These are phyloP conservation scores for Carcinoscorpius rotundicauda DNA, from an alignment of 1,140 invertebrate genomes.

Conservation along the genomic window DNA sequence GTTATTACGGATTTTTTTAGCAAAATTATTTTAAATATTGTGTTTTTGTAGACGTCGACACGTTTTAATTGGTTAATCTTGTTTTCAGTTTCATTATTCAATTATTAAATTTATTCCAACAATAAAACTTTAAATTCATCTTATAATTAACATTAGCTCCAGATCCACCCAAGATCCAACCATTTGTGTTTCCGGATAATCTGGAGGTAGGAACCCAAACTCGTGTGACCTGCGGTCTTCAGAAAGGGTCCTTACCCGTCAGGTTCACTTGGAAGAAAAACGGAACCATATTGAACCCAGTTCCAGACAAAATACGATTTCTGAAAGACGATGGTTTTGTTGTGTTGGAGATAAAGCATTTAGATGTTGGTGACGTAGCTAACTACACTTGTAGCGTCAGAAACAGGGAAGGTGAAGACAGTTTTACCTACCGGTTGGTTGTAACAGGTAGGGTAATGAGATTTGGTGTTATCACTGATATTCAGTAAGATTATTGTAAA, in stretches of 20 bases:
- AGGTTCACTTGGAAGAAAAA: conserved; percentile 17
- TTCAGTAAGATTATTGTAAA: no score
- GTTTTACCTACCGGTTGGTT: neutral
- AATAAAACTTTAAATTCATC: neutral
- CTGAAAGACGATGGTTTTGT: conserved; percentile 7
- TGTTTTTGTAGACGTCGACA: no score
- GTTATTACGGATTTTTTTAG: neutral
- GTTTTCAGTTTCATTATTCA: neutral
- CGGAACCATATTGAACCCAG: neutral
- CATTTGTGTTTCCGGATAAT: conserved; percentile 3
- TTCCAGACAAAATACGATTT: neutral
- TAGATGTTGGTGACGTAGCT: conserved; percentile 6
- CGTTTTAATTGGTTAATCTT: neutral
- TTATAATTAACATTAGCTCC: neutral
- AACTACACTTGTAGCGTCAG: conserved; percentile 18
- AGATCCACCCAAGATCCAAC: neutral
- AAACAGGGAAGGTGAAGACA: conserved; percentile 12
- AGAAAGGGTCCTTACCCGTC: conserved; percentile 8
- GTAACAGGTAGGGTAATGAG: conserved; percentile 17
- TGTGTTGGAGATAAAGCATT: conserved; percentile 4
- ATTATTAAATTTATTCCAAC: neutral
- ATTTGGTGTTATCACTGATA: neutral
- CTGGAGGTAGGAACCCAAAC: neutral
- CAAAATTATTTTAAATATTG: no score
- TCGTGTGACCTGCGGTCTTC: neutral